Conservation (phyloP, 1,140 invertebrate species). For the Trichonephila inaurata region DNA sequence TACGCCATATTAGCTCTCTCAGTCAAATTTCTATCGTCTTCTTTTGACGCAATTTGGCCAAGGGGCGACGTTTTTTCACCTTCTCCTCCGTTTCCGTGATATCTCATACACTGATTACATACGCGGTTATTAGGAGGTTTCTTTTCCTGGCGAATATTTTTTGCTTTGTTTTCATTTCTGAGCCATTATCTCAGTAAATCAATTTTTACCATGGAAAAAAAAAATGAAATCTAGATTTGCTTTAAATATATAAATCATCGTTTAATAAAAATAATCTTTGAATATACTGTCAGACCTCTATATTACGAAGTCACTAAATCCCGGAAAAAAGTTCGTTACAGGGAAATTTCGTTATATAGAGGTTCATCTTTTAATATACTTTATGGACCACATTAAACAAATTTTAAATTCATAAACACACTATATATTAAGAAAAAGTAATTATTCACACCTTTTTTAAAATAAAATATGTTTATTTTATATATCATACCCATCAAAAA, state of each 20-base stretch:
- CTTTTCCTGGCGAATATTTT: background rate
- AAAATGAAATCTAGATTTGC: background rate
- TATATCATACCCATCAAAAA: too few relatives aligned
- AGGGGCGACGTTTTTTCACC: constrained; percentile 19
- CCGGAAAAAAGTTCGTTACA: too few relatives aligned
- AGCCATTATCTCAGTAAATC: background rate
- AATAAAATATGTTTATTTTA: too few relatives aligned
- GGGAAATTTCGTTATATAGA: too few relatives aligned
- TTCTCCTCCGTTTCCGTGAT: constrained; percentile 36
- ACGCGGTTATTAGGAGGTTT: constrained; percentile 33
- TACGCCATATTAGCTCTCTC: constrained; percentile 66
- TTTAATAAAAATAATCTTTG: background rate
- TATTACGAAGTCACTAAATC: too few relatives aligned
- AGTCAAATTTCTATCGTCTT: constrained; percentile 47
- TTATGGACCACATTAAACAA: too few relatives aligned
- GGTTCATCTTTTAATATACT: too few relatives aligned
- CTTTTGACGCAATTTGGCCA: constrained; percentile 62
- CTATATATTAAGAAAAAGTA: too few relatives aligned
- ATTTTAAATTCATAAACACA: too few relatives aligned
- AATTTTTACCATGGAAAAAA: background rate
- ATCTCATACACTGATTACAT: constrained; percentile 33
- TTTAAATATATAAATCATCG: background rate
- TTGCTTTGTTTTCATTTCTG: constrained; percentile 41
- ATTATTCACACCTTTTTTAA: too few relatives aligned
- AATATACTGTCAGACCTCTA: background rate